phyloP scores from a whole-genome alignment of 2,797 vertebrate species.

The Clarias platycephalus region DNA sequence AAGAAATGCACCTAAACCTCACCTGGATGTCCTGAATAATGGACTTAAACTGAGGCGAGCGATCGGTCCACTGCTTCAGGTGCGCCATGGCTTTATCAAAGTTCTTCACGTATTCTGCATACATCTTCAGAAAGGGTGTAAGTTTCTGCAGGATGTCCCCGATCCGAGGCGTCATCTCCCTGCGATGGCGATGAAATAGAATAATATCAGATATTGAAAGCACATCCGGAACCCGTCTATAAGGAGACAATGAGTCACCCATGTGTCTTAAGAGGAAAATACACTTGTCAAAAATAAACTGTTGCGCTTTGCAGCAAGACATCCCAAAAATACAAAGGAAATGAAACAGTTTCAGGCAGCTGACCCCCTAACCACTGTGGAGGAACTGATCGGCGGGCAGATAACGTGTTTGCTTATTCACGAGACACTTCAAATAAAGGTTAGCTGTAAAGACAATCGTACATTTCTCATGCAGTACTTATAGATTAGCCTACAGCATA shows the following conservation, averaged over 20 bases:
- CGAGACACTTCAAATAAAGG: background rate
- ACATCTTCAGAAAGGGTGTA: constrained; percentile 98
- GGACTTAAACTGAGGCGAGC: constrained; percentile 88
- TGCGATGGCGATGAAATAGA: constrained; percentile 54
- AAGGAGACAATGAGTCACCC: background rate
- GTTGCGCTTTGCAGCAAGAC: background rate
- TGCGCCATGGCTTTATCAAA: constrained; percentile 94
- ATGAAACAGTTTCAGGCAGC: constrained; percentile 14
- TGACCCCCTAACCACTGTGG: constrained; percentile 6
- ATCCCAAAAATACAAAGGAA: constrained; percentile 11
- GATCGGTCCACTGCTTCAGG: constrained; percentile 90
- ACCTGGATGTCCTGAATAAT: constrained; percentile 95
- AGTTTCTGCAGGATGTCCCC: constrained; percentile 95
- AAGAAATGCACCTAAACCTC: constrained; percentile 60
- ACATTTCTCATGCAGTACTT: too few relatives aligned
- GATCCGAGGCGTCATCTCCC: constrained; percentile 86
- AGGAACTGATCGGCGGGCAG: background rate
- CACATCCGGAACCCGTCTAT: background rate
- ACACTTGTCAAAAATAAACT: background rate
- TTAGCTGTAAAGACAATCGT: too few relatives aligned
- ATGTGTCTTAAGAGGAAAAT: background rate
- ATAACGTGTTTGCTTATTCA: background rate
- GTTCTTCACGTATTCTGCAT: constrained; percentile 94
- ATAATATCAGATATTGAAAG: background rate
- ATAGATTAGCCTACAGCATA: too few relatives aligned